Conservation (phyloP, 2,113 vertebrate species). For the Silurus glanis region DNA sequence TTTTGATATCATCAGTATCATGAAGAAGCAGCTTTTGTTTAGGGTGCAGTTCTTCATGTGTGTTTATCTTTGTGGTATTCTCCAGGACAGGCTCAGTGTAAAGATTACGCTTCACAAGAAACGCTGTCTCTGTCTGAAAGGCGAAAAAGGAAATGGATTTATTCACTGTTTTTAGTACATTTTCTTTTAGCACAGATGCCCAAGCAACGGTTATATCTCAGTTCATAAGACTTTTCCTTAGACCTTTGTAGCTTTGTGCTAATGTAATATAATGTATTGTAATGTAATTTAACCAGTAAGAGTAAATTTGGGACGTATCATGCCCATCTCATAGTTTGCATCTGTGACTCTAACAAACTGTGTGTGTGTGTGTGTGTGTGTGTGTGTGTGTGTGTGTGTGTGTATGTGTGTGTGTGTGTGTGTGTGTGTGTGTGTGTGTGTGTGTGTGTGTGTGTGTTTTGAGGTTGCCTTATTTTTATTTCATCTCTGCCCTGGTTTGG, state of each 20-base stretch:
- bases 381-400: not conserved
- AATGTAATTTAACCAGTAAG: conserved; percentile 12
- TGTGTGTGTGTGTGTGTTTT: not conserved
- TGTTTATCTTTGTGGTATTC: conserved; percentile 49
- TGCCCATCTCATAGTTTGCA: conserved; percentile 47
- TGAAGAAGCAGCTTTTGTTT: conserved; percentile 19
- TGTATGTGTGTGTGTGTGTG: not conserved
- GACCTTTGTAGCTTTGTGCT: not conserved
- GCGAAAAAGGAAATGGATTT: conserved; percentile 1
- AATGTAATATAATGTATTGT: not conserved
- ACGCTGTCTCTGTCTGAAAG: conserved; percentile 4
- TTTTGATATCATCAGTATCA: conserved; percentile 9
- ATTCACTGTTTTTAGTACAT: not conserved
- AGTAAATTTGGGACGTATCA: conserved; percentile 1
- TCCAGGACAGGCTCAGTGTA: conserved; percentile 39
- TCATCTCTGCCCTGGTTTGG: conserved; percentile 44
- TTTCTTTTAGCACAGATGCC: not conserved
- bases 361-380: conserved; percentile 33
- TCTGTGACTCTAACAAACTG: conserved; percentile 35
- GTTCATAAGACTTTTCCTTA: not conserved
- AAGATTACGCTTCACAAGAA: conserved; percentile 46
- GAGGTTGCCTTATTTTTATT: conserved; percentile 22
- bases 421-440: not conserved
- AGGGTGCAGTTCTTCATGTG: conserved; percentile 12
- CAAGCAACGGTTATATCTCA: not conserved